A percentile compares a stretch with the other conserved stretches of the same genome.
phyloP scores from a whole-genome alignment of 23 tunicate species.

The Trididemnum nubilum region DNA sequence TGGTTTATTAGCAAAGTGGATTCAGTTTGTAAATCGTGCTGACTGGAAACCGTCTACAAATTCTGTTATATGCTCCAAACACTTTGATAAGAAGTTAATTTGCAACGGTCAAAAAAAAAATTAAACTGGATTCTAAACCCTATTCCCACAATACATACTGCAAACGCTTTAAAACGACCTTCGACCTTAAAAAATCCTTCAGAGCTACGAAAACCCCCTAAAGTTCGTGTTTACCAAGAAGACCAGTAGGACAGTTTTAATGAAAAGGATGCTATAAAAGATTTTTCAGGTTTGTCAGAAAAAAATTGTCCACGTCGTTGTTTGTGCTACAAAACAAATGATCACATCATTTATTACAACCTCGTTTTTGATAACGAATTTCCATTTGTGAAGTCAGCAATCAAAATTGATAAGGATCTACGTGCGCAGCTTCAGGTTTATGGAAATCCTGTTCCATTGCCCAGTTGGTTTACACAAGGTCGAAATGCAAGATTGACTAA shows the following conservation, averaged over 20 bases:
- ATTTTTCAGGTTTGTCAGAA: slow-evolving; percentile 3
- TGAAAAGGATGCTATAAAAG: background rate
- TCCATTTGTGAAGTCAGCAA: background rate
- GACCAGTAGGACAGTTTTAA: slow-evolving; percentile 4
- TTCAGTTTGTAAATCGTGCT: slow-evolving; percentile 23
- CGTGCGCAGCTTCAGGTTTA: background rate
- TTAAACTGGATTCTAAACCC: slow-evolving; percentile 15
- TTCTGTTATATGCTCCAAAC: slow-evolving; percentile 21
- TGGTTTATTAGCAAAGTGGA: slow-evolving; percentile 22
- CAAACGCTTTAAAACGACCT: slow-evolving; percentile 20
- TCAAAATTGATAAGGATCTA: slow-evolving; percentile 23
- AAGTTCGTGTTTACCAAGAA: slow-evolving; percentile 13
- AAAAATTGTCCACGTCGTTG: background rate
- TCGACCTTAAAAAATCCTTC: slow-evolving; percentile 2
- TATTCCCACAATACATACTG: slow-evolving; percentile 3
- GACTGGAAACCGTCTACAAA: slow-evolving; percentile 22
- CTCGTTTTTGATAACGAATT: slow-evolving; percentile 3
- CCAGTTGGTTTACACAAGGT: slow-evolving; percentile 7
- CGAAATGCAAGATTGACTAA: slow-evolving; percentile 20
- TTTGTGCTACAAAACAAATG: background rate
- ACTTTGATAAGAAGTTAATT: slow-evolving; percentile 16
- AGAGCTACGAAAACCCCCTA: slow-evolving; percentile 14
- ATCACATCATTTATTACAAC: background rate
- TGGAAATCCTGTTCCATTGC: background rate
- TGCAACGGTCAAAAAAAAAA: slow-evolving; percentile 8